These are phyloP conservation scores for Drosophila kuntzei DNA, from an alignment of 2,888 invertebrate species.

Conservation along the genomic window DNA sequence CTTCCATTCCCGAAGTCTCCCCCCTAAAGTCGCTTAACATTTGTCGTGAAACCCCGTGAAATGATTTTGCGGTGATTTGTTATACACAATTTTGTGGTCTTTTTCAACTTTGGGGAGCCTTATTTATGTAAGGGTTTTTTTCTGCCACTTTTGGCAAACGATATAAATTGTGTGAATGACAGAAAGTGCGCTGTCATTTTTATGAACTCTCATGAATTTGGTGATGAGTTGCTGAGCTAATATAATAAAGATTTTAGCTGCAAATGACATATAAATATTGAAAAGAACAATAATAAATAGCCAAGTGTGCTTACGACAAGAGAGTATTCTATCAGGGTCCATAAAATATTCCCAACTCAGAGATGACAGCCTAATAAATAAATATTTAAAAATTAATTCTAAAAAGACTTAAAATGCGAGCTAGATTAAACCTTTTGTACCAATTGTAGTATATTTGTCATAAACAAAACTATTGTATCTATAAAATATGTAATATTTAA, in stretches of 20 bases:
- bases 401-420: no score
- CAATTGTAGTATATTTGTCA: no score
- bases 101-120: constrained; percentile 10
- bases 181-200: background rate
- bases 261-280: constrained; percentile 3
- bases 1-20: background rate
- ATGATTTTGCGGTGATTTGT: constrained; percentile 57
- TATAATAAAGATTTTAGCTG: constrained; percentile 2
- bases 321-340: background rate
- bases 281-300: background rate
- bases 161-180: constrained; percentile 9
- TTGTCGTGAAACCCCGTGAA: constrained; percentile 39
- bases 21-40: constrained; percentile 28
- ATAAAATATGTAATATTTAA: background rate
- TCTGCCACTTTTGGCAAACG: constrained; percentile 20
- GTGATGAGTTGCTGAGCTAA: constrained; percentile 4
- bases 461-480: no score
- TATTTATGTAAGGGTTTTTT: constrained; percentile 26
- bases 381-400: no score
- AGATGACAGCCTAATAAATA: no score
- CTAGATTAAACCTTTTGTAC: no score
- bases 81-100: constrained; percentile 32
- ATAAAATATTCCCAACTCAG: no score
- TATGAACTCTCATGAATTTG: constrained; percentile 1
- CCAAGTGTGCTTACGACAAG: background rate